phyloP scores from a whole-genome alignment of 1,140 invertebrate genomes.

The Daktulosphaira vitifoliae region DNA sequence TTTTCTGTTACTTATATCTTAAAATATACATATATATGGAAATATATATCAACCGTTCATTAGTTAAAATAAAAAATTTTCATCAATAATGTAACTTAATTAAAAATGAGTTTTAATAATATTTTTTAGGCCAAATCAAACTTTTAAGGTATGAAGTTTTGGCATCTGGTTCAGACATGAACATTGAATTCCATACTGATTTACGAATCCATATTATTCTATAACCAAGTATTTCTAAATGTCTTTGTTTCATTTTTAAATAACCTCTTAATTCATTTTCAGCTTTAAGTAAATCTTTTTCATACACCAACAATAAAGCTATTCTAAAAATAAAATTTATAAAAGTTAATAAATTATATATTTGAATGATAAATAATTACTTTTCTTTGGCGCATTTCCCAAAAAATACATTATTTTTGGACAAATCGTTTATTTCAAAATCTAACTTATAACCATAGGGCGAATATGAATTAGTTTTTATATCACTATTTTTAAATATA shows the following conservation, averaged over 20 bases:
- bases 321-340: constrained; percentile 41
- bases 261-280: constrained; percentile 43
- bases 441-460: constrained; percentile 38
- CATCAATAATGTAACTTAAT: no score
- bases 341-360: constrained; percentile 9
- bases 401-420: no score
- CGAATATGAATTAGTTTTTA: constrained; percentile 37
- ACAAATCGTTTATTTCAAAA: constrained; percentile 39
- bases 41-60: no score
- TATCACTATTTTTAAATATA: constrained; percentile 31
- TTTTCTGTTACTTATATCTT: no score
- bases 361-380: not conserved
- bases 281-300: constrained; percentile 42
- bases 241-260: constrained; percentile 45
- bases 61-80: no score
- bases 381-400: no score
- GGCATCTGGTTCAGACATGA: constrained; percentile 41
- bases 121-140: constrained; percentile 35
- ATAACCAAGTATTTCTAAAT: constrained; percentile 55
- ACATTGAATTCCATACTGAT: constrained; percentile 50
- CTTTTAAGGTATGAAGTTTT: constrained; percentile 45
- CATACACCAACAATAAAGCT: constrained; percentile 43
- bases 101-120: no score
- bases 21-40: no score
- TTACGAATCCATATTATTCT: constrained; percentile 48